Conservation (phyloP, 2,888 invertebrate genomes). For the Esperia sulphurella region DNA sequence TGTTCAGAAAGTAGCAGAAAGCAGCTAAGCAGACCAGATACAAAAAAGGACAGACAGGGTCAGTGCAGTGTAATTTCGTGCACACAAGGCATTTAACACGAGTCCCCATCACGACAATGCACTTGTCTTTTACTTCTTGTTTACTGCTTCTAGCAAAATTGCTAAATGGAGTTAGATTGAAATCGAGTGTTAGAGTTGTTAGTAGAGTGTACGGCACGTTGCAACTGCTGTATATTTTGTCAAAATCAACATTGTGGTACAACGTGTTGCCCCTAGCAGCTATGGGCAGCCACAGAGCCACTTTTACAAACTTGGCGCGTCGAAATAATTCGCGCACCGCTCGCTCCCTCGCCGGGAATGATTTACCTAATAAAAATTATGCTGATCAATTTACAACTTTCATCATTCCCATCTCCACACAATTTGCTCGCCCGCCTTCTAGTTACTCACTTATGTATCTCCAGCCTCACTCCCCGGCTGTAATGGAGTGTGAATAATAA, state of each 20-base stretch:
- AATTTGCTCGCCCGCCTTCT: conserved; percentile 21
- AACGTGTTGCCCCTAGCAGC: conserved; percentile 13
- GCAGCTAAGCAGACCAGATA: no score
- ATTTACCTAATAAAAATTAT: conserved; percentile 59
- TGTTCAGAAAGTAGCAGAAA: no score
- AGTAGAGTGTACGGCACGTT: no score
- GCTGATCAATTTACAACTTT: conserved; percentile 52
- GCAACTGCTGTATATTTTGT: no score
- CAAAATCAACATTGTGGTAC: background rate
- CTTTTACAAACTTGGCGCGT: conserved; percentile 32
- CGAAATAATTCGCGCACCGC: conserved; percentile 28
- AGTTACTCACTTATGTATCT: conserved; percentile 19
- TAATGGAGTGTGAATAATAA: conserved; percentile 12
- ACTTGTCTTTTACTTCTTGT: no score
- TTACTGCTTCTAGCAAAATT: no score
- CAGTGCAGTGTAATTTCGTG: no score
- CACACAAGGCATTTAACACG: no score
- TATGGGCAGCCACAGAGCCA: conserved; percentile 23
- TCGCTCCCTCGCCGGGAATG: conserved; percentile 30
- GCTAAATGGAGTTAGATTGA: no score
- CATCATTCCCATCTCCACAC: conserved; percentile 32
- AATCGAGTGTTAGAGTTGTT: no score
- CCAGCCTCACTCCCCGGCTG: conserved; percentile 2
- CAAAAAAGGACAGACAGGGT: no score
- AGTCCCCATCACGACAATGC: no score